phyloP scores from a whole-genome alignment of 1,140 invertebrate genomes.

The Nomia melanderi region DNA sequence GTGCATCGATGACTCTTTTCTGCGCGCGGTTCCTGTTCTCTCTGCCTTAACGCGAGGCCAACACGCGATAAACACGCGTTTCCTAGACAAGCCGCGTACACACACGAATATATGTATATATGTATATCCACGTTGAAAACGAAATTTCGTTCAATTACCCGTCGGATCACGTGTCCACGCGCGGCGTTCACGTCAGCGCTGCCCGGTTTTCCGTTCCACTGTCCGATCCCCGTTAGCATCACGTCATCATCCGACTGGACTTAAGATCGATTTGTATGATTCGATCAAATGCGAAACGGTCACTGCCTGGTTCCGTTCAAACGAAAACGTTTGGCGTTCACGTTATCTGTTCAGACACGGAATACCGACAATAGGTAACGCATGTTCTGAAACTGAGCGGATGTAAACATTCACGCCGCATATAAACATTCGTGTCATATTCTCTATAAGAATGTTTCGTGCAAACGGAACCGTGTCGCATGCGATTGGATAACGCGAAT shows the following conservation, averaged over 20 bases:
- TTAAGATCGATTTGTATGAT: neutral
- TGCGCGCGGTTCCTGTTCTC: constrained; percentile 4
- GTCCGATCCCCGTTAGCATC: neutral
- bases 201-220: neutral
- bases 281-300: too few species aligned
- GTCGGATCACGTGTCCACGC: constrained; percentile 50
- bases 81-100: neutral
- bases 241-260: neutral
- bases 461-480: too few species aligned
- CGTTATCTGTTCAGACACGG: too few species aligned
- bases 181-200: constrained; percentile 26
- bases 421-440: too few species aligned
- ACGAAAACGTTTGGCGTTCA: too few species aligned
- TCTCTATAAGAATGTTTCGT: too few species aligned
- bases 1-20: constrained; percentile 25
- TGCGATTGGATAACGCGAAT: too few species aligned
- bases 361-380: too few species aligned
- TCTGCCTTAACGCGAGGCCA: too few species aligned
- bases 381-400: too few species aligned
- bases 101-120: neutral
- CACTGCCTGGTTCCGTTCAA: too few species aligned
- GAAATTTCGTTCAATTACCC: constrained; percentile 57
- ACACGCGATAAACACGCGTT: neutral
- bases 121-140: constrained; percentile 33
- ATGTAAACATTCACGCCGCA: too few species aligned